phyloP scores from a whole-genome alignment of 2,797 vertebrate genomes.

The Coranthus polyacanthus region DNA sequence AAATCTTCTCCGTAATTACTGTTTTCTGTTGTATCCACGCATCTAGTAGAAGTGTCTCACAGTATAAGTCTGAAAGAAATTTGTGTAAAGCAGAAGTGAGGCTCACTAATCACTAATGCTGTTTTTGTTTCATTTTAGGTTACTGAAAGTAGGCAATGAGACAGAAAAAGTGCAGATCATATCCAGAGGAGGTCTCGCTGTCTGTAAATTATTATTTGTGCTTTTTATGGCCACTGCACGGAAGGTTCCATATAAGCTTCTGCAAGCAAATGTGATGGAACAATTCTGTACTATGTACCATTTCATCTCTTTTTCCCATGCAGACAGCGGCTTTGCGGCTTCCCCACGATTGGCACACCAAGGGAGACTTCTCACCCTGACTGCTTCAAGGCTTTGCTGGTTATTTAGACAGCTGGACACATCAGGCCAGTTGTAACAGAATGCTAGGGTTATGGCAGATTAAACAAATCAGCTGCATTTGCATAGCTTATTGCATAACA shows the following conservation, averaged over 20 bases:
- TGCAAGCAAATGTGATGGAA: neutral
- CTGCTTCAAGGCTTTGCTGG: constrained; percentile 49
- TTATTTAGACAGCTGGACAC: constrained; percentile 82
- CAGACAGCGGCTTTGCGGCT: constrained; percentile 30
- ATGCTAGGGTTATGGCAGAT: constrained; percentile 61
- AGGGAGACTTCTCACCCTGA: constrained; percentile 52
- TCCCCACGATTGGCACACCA: constrained; percentile 46
- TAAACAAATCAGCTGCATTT: constrained; percentile 66
- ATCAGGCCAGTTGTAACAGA: constrained; percentile 49
- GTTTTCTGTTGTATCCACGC: constrained; percentile 12
- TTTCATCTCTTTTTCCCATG: constrained; percentile 48
- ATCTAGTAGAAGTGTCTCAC: constrained; percentile 8
- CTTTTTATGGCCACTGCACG: neutral
- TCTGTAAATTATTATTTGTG: constrained; percentile 36
- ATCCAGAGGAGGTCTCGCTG: neutral
- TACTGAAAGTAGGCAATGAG: neutral
- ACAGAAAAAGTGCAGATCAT: neutral
- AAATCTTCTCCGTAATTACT: constrained; percentile 17
- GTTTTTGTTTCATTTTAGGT: constrained; percentile 7
- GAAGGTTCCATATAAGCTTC: neutral
- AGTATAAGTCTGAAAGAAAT: too few relatives aligned
- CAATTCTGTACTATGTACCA: neutral
- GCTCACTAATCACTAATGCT: neutral
- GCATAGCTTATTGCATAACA: constrained; percentile 68
- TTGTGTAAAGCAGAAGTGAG: too few relatives aligned